Evolutionary conservation across 2,888 invertebrate species (phyloP), one percentile per base, ranked within the genome.

Genomic region (Fragum fragum): DNA sequence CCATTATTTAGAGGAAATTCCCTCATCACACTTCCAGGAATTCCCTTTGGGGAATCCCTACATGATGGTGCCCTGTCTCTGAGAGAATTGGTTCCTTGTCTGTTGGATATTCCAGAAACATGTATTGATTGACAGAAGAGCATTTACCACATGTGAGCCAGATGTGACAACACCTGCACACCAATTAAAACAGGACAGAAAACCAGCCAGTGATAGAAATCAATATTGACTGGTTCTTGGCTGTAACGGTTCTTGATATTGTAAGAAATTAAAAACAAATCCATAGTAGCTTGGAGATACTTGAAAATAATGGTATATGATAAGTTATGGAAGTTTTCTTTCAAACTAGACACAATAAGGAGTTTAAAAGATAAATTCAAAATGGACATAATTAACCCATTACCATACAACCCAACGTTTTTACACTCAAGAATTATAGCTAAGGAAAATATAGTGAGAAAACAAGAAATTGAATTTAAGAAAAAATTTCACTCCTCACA

Each of bases 91-190:
- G 23, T 23, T 66, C 47, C 66, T 26, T 32, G 66, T 66, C 23
- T 32, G 26, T 63, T 63, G 28, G 63, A 63, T 63, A 32, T 53
- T 69, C 42, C 42, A 11, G 42, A 47, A 36, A 68, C 32, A 32
- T 72, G 77, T 81, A 81, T 82, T 82, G 82, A 82, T 82, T 78
- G 61, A 55, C 29, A 18, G 72, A 57, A 36, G 55, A 73, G 66
- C 69, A 47, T 57, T 21, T 72, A 36, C 57, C 78, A 79, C 80
- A 80, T 76, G 76, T 73, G 59, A 26, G 73, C 78, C 81, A 82
- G 81, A 70, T 82, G 81, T 74, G 53, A 39, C 59, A 52, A 71
- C 81, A 82, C 81, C 81, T 82, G 81, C 81, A 81, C 69, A 52
- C 47, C 47, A 47, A 69, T 70, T 47, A 29, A 23, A 59, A 55